Evolutionary conservation across 2,888 invertebrate genomes (phyloP).

Genomic region (Eurytoma adleriae): DNA sequence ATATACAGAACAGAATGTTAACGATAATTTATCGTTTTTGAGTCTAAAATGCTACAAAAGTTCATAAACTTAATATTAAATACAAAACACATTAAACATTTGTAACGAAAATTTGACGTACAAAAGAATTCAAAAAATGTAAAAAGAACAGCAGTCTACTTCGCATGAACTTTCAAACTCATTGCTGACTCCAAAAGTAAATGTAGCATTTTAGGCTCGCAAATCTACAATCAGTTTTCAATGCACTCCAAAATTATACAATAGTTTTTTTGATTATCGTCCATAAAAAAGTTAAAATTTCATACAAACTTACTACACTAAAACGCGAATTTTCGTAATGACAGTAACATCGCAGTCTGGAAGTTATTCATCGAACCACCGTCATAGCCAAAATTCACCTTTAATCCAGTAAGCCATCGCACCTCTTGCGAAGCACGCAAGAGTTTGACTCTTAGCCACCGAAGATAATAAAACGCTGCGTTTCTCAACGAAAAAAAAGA

Average conservation of each 20-base stretch:
- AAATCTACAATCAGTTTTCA: constrained; percentile 25
- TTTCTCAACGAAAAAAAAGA: constrained; percentile 1
- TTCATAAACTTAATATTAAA: constrained; percentile 19
- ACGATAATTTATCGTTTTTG: background rate
- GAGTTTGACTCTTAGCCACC: background rate
- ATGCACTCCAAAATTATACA: constrained; percentile 15
- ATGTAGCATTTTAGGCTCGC: constrained; percentile 41
- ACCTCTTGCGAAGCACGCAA: constrained; percentile 21
- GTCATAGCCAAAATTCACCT: background rate
- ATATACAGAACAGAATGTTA: constrained; percentile 16
- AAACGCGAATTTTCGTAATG: constrained; percentile 4
- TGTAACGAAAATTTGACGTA: background rate
- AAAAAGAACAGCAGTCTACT: background rate
- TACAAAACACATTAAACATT: background rate
- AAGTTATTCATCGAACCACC: constrained; percentile 2
- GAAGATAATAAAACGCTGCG: background rate
- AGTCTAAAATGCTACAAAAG: constrained; percentile 40
- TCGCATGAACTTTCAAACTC: background rate
- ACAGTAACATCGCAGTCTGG: background rate
- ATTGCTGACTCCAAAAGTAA: background rate
- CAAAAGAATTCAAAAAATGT: background rate
- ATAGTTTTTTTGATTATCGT: background rate
- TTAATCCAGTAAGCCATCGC: constrained; percentile 14
- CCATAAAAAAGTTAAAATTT: constrained; percentile 38
- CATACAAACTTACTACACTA: constrained; percentile 3